Conservation (phyloP, 2,888 invertebrate species). For the Drosophila multiciliata region DNA sequence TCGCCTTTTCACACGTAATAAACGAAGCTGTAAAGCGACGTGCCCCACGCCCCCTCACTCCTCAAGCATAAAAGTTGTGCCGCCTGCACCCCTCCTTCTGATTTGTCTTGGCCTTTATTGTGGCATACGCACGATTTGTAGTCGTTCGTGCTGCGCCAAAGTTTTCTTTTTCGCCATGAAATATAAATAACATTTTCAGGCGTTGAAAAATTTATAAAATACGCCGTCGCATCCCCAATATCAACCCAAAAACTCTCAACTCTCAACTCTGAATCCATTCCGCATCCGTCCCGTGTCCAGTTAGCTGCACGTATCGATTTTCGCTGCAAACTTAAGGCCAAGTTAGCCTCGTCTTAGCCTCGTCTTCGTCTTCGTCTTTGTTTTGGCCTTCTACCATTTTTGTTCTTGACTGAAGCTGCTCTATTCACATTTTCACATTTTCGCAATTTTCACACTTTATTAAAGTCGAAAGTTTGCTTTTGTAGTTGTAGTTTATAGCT, state of each 20-base stretch:
- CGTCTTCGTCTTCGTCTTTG: conserved; percentile 4
- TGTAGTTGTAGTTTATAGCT: conserved; percentile 62
- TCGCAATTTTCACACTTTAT: conserved; percentile 77
- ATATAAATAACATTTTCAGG: conserved; percentile 80
- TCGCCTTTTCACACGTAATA: conserved; percentile 76
- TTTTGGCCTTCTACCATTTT: conserved; percentile 9
- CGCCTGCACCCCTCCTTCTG: conserved; percentile 7
- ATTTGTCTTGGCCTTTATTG: conserved; percentile 55
- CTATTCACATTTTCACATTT: conserved; percentile 79
- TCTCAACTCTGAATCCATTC: conserved; percentile 30
- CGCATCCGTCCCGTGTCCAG: not conserved
- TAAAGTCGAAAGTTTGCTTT: conserved; percentile 73
- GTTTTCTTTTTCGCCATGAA: conserved; percentile 73
- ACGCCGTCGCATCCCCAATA: conserved; percentile 57
- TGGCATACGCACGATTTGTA: conserved; percentile 76
- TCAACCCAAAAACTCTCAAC: not conserved
- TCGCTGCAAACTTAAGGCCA: conserved; percentile 61
- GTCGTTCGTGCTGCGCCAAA: conserved; percentile 79
- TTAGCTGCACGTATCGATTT: conserved; percentile 66
- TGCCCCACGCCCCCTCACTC: not conserved
- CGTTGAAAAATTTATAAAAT: conserved; percentile 81
- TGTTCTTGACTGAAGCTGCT: not conserved
- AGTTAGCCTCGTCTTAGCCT: conserved; percentile 30
- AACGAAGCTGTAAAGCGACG: conserved; percentile 75
- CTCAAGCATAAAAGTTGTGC: conserved; percentile 62